Evolutionary conservation across 2,797 vertebrate genomes (phyloP).

Genomic region (Manis pentadactyla): DNA sequence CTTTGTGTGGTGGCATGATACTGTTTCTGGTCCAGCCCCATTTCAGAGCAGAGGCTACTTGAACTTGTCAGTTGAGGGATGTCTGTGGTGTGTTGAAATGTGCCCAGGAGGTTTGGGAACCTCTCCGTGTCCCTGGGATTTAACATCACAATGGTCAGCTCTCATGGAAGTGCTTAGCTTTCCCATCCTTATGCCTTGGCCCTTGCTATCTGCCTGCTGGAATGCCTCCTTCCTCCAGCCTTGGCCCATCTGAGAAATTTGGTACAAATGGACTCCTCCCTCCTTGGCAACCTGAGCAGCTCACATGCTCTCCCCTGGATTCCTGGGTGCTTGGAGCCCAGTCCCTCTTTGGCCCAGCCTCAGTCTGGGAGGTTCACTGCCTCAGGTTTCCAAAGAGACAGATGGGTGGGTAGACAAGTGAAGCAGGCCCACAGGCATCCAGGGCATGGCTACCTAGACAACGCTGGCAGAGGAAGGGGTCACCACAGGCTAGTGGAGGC

Average conservation of each 20-base stretch:
- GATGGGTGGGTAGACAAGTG: neutral
- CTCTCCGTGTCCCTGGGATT: neutral
- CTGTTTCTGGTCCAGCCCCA: neutral
- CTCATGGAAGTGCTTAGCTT: rapidly evolving
- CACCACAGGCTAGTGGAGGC: too few relatives aligned
- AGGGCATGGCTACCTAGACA: too few relatives aligned
- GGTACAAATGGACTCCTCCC: neutral
- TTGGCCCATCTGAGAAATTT: neutral
- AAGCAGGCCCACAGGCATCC: neutral
- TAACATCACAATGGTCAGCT: neutral
- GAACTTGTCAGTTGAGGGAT: neutral
- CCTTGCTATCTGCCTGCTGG: too few relatives aligned
- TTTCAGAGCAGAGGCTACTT: neutral
- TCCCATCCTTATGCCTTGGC: neutral
- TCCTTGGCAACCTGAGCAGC: neutral
- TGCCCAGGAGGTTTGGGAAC: neutral
- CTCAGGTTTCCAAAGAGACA: too few relatives aligned
- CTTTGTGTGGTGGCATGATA: neutral
- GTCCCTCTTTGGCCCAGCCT: neutral
- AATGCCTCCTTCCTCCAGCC: neutral
- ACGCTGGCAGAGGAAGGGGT: too few relatives aligned
- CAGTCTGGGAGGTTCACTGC: neutral
- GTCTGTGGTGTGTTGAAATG: neutral
- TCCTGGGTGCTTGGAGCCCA: neutral
- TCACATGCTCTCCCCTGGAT: neutral